Evolutionary conservation across 2,888 invertebrate genomes (phyloP), one percentile per base, ranked within the genome.

Genomic region (Amiota mariae): DNA sequence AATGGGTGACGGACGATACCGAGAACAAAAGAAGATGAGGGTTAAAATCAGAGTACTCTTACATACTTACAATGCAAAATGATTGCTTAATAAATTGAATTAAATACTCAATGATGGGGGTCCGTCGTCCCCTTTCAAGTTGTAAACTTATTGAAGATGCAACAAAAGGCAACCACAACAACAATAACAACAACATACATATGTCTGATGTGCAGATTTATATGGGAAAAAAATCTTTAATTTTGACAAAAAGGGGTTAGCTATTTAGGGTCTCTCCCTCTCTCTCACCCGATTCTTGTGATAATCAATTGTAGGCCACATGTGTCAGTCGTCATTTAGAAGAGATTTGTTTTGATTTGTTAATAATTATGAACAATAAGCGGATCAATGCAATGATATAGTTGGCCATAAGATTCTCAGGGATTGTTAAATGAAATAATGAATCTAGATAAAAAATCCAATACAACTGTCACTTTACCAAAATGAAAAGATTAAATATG

Each of bases 21-120:
- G 24, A 24, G 59, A 20, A 15, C 20, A 20, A 49, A 20, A 51
- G 18, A 24, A 20, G 51, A 68, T 68, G 51, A 51, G 67, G 67
- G 49, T 54, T 20, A 51, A 68, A 36, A 36, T 47, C 67, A 20
- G 54, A 13, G 36, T 36, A 36, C n/a, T n/a, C n/a, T n/a, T n/a
- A n/a, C 1, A 6, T 36, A 36, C 36, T 6, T 36, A 51, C 73
- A 70, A 66, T 71, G 74, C 49, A 24, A 80, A 79, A 74, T 78
- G 79, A 80, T 81, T 80, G 64, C 57, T 72, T 75, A 76, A 78
- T 76, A 66, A 80, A 79, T 77, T 74, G 72, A 78, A 82, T 77
- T 78, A 59, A 72, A 73, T 46, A 36, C 36, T 36, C 36, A 36
- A 36, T 36, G 36, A 36, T 36, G 36, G 36, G 36, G 36, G 36